Evolutionary conservation across 2,888 invertebrate genomes (phyloP).

Genomic region (Oxystoma pomonae): DNA sequence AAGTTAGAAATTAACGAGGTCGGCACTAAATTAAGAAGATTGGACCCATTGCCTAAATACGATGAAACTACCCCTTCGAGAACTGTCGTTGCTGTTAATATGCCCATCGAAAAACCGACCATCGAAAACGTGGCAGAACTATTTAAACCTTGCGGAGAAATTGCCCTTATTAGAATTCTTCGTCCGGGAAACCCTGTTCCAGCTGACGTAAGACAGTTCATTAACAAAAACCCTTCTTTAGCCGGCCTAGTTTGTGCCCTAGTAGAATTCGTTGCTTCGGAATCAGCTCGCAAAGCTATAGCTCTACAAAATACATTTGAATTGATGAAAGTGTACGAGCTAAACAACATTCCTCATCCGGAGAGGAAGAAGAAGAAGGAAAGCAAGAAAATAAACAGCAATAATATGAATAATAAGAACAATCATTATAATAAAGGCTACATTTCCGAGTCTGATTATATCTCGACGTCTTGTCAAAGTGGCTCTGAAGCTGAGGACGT

Average conservation of each 20-base stretch:
- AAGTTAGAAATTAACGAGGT: conserved; percentile 86
- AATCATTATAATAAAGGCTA: conserved; percentile 25
- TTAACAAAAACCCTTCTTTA: conserved; percentile 85
- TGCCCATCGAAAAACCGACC: conserved; percentile 79
- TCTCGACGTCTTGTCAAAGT: conserved; percentile 51
- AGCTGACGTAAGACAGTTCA: conserved; percentile 85
- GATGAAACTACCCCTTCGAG: conserved; percentile 92
- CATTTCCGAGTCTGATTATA: conserved; percentile 41
- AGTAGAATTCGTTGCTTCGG: conserved; percentile 86
- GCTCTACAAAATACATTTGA: conserved; percentile 59
- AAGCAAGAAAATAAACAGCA: conserved; percentile 60
- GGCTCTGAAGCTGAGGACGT: conserved; percentile 53
- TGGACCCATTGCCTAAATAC: conserved; percentile 80
- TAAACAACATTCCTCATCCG: conserved; percentile 64
- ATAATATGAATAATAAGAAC: conserved; percentile 52
- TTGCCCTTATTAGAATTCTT: conserved; percentile 81
- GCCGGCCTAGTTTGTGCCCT: conserved; percentile 83
- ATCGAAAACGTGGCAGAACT: conserved; percentile 90
- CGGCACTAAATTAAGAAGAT: conserved; percentile 83
- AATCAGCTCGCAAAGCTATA: conserved; percentile 78
- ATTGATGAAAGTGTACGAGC: conserved; percentile 68
- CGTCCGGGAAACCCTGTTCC: conserved; percentile 88
- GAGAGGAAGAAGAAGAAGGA: conserved; percentile 67
- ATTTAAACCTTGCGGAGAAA: conserved; percentile 85
- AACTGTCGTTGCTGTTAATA: conserved; percentile 81